Percentiles rank a stretch among this genome's conserved stretches.
Conservation (phyloP, 1,140 invertebrate genomes). For the Drosophila micromelanica region DNA sequence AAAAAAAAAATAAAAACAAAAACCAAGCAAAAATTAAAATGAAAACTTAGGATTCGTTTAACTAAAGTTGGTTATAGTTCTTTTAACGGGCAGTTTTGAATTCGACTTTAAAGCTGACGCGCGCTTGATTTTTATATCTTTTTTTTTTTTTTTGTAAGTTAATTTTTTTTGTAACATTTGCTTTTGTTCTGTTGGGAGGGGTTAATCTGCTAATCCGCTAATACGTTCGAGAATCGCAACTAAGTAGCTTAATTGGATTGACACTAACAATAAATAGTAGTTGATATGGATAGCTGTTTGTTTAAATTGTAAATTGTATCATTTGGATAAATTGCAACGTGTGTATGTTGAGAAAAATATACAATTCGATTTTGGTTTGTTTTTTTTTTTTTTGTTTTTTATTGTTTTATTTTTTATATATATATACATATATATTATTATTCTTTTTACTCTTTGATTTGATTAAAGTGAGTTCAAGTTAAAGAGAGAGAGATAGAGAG, state of each 20-base stretch:
- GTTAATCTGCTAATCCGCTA: constrained; percentile 84
- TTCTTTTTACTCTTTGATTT: constrained; percentile 54
- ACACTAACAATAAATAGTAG: constrained; percentile 63
- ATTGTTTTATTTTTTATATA: constrained; percentile 59
- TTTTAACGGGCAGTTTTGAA: constrained; percentile 48
- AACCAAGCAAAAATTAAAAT: constrained; percentile 64
- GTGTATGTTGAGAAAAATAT: constrained; percentile 67
- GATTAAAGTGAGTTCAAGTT: constrained; percentile 60
- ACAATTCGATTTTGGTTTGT: constrained; percentile 51
- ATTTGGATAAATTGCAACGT: constrained; percentile 43
- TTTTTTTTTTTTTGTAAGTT: constrained; percentile 38
- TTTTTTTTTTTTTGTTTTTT: constrained; percentile 31
- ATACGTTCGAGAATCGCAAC: constrained; percentile 81
- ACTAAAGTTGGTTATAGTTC: constrained; percentile 69
- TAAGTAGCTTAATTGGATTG: constrained; percentile 82
- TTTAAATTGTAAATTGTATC: constrained; percentile 52
- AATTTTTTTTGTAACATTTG: constrained; percentile 49
- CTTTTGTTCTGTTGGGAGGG: constrained; percentile 79
- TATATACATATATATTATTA: constrained; percentile 47
- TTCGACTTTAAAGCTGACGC: constrained; percentile 26
- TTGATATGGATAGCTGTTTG: constrained; percentile 45
- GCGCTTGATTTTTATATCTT: constrained; percentile 32
- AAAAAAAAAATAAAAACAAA: constrained; percentile 61
- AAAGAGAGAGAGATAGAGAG: constrained; percentile 65
- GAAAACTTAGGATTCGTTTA: constrained; percentile 51